Conservation (phyloP, 2,888 invertebrate species). For the Machimus rusticus region DNA sequence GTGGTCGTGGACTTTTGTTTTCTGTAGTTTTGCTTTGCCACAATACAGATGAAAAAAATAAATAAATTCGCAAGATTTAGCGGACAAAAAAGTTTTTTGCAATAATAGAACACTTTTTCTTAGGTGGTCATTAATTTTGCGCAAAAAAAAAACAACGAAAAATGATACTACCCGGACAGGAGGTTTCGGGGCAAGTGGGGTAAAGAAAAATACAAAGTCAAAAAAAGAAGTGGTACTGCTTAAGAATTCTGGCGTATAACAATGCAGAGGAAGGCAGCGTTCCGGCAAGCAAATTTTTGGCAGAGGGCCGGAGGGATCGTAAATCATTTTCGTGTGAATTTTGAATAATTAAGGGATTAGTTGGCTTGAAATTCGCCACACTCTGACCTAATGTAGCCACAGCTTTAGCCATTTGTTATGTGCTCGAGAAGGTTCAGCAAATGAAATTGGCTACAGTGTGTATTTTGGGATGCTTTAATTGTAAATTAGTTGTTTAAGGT, state of each 20-base stretch:
- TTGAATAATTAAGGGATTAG: neutral
- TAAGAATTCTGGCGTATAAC: neutral
- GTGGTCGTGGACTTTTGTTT: neutral
- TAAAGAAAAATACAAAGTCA: neutral
- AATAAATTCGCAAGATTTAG: neutral
- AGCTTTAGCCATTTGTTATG: neutral
- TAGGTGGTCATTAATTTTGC: neutral
- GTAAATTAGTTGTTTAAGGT: too few relatives aligned
- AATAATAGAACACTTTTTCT: neutral
- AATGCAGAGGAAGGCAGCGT: neutral
- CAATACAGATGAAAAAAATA: neutral
- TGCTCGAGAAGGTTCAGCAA: neutral
- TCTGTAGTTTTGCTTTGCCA: neutral
- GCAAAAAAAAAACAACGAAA: neutral
- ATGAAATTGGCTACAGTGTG: neutral
- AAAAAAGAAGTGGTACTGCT: neutral
- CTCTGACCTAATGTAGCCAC: neutral
- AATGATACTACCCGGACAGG: neutral
- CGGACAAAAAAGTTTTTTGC: neutral
- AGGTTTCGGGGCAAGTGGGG: neutral
- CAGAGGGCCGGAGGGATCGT: neutral
- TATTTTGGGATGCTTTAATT: neutral
- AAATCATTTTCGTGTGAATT: neutral
- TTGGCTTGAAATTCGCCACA: neutral
- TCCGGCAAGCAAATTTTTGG: neutral